phyloP scores from a whole-genome alignment of 2,797 vertebrate species.

The Scarus forsteni region DNA sequence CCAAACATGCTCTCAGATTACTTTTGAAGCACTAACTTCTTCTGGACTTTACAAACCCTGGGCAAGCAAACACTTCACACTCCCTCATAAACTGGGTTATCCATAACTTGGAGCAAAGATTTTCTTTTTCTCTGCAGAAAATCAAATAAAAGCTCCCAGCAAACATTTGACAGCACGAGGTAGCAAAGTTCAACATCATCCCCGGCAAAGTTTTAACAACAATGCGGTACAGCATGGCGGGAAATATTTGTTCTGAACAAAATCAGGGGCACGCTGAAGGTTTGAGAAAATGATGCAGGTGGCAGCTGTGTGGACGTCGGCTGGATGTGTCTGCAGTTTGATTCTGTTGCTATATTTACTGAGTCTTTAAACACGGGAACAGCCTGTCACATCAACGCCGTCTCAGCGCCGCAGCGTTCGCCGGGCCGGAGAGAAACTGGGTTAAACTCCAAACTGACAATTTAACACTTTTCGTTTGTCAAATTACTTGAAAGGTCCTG shows the following conservation, averaged over 20 bases:
- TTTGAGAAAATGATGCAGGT: slow-evolving; percentile 31
- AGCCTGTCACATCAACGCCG: slow-evolving; percentile 54
- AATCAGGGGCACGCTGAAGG: slow-evolving; percentile 23
- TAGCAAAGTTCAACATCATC: slow-evolving; percentile 44
- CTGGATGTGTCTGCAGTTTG: slow-evolving; percentile 51
- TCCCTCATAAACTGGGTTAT: slow-evolving; percentile 43
- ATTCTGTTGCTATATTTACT: slow-evolving; percentile 66
- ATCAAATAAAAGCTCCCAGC: slow-evolving; percentile 36
- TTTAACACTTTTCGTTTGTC: slow-evolving; percentile 38
- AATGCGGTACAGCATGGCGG: not conserved
- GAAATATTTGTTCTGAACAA: slow-evolving; percentile 22
- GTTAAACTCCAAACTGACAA: slow-evolving; percentile 40
- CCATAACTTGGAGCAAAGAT: slow-evolving; percentile 31
- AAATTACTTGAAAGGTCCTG: not conserved
- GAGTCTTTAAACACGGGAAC: slow-evolving; percentile 23
- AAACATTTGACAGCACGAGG: slow-evolving; percentile 47
- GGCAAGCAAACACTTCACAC: slow-evolving; percentile 31
- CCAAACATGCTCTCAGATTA: not conserved
- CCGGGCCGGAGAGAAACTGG: slow-evolving; percentile 48
- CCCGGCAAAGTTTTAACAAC: slow-evolving; percentile 27
- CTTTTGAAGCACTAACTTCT: slow-evolving; percentile 12
- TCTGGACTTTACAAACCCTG: slow-evolving; percentile 4
- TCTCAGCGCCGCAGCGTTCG: slow-evolving; percentile 41
- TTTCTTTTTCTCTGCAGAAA: slow-evolving; percentile 28
- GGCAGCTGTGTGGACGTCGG: slow-evolving; percentile 29